phyloP scores from a whole-genome alignment of 2,797 vertebrate genomes.

The Falco rusticolus region DNA sequence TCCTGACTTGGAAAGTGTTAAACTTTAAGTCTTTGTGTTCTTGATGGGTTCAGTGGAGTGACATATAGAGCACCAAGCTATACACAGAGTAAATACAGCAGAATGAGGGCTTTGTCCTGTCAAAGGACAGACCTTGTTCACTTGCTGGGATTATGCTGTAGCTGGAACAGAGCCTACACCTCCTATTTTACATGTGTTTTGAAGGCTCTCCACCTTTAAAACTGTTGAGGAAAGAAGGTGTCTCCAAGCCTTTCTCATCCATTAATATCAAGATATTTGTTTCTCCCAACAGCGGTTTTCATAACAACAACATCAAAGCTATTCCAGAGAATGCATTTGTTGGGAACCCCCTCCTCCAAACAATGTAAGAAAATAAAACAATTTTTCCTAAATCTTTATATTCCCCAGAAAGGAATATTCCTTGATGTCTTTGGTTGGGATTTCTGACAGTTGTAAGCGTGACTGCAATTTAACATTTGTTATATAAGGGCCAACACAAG shows the following conservation, averaged over 20 bases:
- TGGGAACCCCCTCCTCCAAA: slow-evolving; percentile 94
- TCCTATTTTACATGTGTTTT: neutral
- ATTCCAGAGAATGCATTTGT: slow-evolving; percentile 93
- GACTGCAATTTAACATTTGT: neutral
- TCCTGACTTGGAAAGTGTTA: neutral
- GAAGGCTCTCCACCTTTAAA: neutral
- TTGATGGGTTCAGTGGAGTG: neutral
- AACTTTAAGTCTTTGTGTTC: neutral
- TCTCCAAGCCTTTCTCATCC: neutral
- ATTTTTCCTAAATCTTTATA: neutral
- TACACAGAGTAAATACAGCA: neutral
- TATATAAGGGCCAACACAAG: neutral
- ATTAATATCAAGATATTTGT: slow-evolving; percentile 20
- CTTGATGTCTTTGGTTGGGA: neutral
- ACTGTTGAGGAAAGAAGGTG: neutral
- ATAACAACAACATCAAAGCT: slow-evolving; percentile 95
- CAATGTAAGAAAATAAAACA: slow-evolving; percentile 84
- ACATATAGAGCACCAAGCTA: neutral
- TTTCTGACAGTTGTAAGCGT: neutral
- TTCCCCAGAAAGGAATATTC: neutral
- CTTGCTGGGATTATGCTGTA: neutral
- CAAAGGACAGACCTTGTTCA: neutral
- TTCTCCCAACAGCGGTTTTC: slow-evolving; percentile 87
- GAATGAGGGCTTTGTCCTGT: neutral
- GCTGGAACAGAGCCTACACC: neutral